Conservation (phyloP, 2,888 invertebrate genomes). For the Hofmannophila pseudospretella region DNA sequence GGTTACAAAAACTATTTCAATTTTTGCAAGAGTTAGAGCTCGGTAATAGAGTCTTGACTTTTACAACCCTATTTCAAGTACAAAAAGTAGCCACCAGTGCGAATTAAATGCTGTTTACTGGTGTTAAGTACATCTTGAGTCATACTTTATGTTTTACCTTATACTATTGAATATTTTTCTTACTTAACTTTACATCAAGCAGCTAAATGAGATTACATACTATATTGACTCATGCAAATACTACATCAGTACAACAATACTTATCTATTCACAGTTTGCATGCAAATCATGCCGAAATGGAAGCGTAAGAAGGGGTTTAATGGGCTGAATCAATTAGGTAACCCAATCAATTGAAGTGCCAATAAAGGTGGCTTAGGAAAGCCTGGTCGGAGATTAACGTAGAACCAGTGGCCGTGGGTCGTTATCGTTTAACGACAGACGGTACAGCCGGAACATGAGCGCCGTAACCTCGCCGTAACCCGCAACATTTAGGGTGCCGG, state of each 20-base stretch:
- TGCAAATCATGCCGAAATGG: slow-evolving; percentile 33
- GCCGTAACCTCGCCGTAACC: slow-evolving; percentile 46
- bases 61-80: slow-evolving; percentile 2
- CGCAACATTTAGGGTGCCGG: slow-evolving; percentile 45
- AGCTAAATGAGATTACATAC: slow-evolving; percentile 4
- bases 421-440: slow-evolving; percentile 48
- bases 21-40: slow-evolving; percentile 5
- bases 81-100: no score
- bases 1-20: slow-evolving; percentile 10
- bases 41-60: slow-evolving; percentile 10
- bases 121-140: no score
- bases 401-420: slow-evolving; percentile 32
- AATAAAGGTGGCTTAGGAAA: slow-evolving; percentile 41
- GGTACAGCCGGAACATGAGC: slow-evolving; percentile 40
- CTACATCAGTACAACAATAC: slow-evolving; percentile 13
- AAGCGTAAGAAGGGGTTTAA: slow-evolving; percentile 17
- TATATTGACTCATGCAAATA: slow-evolving; percentile 11
- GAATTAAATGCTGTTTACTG: no score
- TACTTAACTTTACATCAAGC: no score
- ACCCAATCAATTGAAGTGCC: slow-evolving; percentile 34
- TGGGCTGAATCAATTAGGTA: slow-evolving; percentile 27
- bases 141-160: no score
- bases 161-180: no score
- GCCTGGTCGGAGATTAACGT: slow-evolving; percentile 44
- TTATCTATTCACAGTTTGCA: slow-evolving; percentile 22